Conservation (phyloP, 2,797 vertebrate genomes). For the Fundulus diaphanus region DNA sequence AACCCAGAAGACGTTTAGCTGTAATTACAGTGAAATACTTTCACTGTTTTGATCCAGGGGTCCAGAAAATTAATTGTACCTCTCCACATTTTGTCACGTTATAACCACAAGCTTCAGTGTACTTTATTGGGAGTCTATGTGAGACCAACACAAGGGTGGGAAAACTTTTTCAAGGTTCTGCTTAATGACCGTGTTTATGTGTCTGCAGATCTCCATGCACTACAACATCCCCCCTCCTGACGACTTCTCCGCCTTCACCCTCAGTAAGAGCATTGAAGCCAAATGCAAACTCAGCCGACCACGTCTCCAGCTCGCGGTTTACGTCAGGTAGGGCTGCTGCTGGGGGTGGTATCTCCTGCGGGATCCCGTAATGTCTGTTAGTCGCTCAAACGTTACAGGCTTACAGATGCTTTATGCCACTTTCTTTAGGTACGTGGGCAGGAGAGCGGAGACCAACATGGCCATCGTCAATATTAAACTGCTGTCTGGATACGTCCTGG, state of each 20-base stretch:
- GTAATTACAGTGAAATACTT: too few species aligned
- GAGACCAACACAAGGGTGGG: too few species aligned
- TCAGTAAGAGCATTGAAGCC: slow-evolving; percentile 43
- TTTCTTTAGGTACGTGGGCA: slow-evolving; percentile 69
- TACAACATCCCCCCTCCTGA: slow-evolving; percentile 81
- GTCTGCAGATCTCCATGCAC: slow-evolving; percentile 73
- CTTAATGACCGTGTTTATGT: background rate
- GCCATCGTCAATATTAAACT: slow-evolving; percentile 80
- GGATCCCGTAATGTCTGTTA: background rate
- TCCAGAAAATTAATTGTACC: too few species aligned
- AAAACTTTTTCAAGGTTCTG: background rate
- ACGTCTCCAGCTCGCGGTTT: slow-evolving; percentile 55
- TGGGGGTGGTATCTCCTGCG: too few species aligned
- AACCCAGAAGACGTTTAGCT: too few species aligned
- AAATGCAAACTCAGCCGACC: slow-evolving; percentile 57
- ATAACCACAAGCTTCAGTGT: too few species aligned
- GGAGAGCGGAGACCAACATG: slow-evolving; percentile 80
- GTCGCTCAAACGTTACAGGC: background rate
- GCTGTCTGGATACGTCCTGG: slow-evolving; percentile 74
- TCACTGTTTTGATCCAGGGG: too few species aligned
- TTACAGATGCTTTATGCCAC: background rate
- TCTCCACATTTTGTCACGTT: too few species aligned
- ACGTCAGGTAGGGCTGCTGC: slow-evolving; percentile 60
- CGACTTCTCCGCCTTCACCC: slow-evolving; percentile 69
- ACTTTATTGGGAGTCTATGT: too few species aligned